Percentiles rank a stretch among this genome's conserved stretches.
These are phyloP conservation scores for Drosophila nr. fundita DNA, from an alignment of 2,888 invertebrate genomes.

Conservation along the genomic window DNA sequence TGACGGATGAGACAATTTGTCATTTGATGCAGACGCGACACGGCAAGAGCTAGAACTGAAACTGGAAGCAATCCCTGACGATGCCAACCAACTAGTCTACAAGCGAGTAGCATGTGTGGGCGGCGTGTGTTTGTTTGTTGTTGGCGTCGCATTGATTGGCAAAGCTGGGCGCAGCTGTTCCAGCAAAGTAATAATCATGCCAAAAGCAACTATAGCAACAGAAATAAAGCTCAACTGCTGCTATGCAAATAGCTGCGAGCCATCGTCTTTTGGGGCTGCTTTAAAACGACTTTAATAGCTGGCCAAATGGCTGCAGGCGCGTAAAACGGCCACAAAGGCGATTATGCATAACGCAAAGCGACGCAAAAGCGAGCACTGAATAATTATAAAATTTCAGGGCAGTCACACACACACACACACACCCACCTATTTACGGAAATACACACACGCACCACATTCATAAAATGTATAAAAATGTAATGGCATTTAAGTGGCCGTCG, in stretches of 20 bases:
- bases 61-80: constrained; percentile 36
- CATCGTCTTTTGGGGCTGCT: constrained; percentile 20
- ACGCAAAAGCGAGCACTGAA: constrained; percentile 62
- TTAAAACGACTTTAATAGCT: constrained; percentile 56
- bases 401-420: constrained; percentile 19
- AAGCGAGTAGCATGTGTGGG: constrained; percentile 40
- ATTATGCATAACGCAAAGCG: constrained; percentile 53
- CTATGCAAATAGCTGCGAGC: constrained; percentile 62
- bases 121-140: neutral
- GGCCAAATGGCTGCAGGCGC: constrained; percentile 64
- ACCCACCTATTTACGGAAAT: constrained; percentile 18
- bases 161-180: constrained; percentile 53
- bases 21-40: constrained; percentile 74
- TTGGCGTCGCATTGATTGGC: constrained; percentile 47
- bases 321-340: constrained; percentile 49
- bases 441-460: constrained; percentile 51
- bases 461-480: constrained; percentile 77
- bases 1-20: constrained; percentile 81
- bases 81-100: constrained; percentile 44
- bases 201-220: constrained; percentile 24
- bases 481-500: constrained; percentile 79
- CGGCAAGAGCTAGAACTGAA: constrained; percentile 25
- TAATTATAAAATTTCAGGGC: constrained; percentile 75
- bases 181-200: constrained; percentile 62
- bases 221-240: constrained; percentile 44